A percentile compares a stretch with the other conserved stretches of the same genome.
Conservation (phyloP, 1,140 invertebrate species). For the Brachionus manjavacas region DNA sequence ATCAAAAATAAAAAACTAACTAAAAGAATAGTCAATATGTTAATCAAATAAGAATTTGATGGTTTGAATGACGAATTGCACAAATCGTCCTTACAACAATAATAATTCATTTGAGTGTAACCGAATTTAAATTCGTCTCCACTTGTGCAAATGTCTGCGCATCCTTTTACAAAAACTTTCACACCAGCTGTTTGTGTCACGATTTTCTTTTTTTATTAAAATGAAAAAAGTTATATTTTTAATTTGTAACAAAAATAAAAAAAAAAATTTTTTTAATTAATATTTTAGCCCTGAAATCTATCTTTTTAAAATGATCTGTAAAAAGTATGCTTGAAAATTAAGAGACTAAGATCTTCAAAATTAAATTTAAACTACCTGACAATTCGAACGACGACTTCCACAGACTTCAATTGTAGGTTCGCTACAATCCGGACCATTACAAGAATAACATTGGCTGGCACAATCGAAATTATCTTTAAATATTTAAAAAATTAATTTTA, state of each 20-base stretch:
- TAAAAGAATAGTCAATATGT: neutral
- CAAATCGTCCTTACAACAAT: neutral
- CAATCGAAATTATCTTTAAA: neutral
- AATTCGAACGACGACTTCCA: neutral
- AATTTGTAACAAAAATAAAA: neutral
- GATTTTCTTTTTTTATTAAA: neutral
- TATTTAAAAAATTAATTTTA: neutral
- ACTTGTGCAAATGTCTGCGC: neutral
- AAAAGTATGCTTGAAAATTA: no score
- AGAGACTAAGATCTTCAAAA: neutral
- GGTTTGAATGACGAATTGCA: neutral
- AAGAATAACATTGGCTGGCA: conserved; percentile 12
- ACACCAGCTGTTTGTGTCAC: neutral
- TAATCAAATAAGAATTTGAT: neutral
- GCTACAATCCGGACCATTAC: neutral
- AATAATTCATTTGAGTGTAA: neutral
- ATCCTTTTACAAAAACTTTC: neutral
- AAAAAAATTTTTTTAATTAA: no score
- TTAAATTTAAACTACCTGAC: neutral
- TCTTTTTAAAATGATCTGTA: no score
- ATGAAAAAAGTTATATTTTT: neutral
- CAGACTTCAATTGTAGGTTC: neutral
- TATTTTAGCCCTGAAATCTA: neutral
- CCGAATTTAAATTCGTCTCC: conserved; percentile 25
- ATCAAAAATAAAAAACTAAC: neutral